Evolutionary conservation across 2,113 vertebrate species (phyloP).

Genomic region (Stictonetta naevosa): DNA sequence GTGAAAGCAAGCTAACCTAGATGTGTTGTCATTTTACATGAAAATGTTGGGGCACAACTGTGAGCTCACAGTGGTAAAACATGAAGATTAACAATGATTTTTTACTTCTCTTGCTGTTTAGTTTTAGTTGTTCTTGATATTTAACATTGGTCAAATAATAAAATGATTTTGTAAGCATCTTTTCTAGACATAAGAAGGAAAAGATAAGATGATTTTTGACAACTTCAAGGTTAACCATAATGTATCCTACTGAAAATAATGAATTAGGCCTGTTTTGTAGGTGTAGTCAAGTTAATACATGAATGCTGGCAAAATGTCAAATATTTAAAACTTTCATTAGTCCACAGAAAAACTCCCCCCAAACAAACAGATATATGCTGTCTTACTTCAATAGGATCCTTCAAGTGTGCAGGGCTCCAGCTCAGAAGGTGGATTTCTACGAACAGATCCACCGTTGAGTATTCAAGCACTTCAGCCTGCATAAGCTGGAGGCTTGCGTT

Average conservation of each 20-base stretch:
- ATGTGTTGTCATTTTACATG: fast-evolving
- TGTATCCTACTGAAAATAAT: not conserved
- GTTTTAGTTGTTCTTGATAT: not conserved
- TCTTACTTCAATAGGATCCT: not conserved
- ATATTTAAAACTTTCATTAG: not conserved
- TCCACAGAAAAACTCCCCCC: not conserved
- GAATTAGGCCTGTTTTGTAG: not conserved
- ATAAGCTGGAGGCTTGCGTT: not conserved
- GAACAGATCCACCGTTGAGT: not conserved
- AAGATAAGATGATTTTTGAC: not conserved
- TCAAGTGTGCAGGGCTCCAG: not conserved
- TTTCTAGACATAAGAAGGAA: not conserved
- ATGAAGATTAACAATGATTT: not conserved
- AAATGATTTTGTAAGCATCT: not conserved
- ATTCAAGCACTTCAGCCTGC: not conserved
- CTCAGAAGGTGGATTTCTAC: not conserved
- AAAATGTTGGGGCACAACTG: not conserved
- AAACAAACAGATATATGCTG: not conserved
- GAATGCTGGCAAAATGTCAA: not conserved
- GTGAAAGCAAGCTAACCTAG: not conserved
- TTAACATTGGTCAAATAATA: not conserved
- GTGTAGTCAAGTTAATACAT: not conserved
- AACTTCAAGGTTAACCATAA: not conserved
- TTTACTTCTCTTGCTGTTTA: not conserved
- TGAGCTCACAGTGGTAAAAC: not conserved